These are phyloP conservation scores for Xestia xanthographa DNA, from an alignment of 2,888 invertebrate genomes.

Conservation along the genomic window DNA sequence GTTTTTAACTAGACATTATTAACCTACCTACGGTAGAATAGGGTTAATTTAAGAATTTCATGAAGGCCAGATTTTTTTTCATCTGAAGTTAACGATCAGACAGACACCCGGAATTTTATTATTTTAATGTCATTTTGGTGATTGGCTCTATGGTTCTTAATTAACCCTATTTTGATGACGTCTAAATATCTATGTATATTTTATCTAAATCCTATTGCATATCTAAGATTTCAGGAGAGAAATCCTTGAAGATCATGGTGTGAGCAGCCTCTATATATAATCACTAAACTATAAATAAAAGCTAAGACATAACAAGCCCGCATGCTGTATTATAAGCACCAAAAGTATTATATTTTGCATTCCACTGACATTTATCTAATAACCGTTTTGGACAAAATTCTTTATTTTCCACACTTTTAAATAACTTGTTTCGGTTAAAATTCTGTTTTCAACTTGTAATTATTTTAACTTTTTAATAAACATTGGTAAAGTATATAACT, in stretches of 20 bases:
- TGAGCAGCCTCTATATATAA: conserved; percentile 56
- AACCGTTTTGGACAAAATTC: conserved; percentile 16
- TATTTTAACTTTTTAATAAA: conserved; percentile 5
- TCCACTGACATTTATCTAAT: conserved; percentile 35
- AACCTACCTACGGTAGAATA: not conserved
- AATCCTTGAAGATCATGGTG: conserved; percentile 48
- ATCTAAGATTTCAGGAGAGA: conserved; percentile 49
- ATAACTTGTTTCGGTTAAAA: conserved; percentile 3
- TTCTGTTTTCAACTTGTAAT: not conserved
- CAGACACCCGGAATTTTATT: not conserved
- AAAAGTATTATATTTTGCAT: conserved; percentile 30
- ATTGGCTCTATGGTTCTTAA: conserved; percentile 1
- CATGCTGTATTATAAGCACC: conserved; percentile 70
- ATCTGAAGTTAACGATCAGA: not conserved
- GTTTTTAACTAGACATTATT: not conserved
- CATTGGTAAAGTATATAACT: conserved; percentile 8
- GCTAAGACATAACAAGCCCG: conserved; percentile 61
- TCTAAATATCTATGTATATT: conserved; percentile 11
- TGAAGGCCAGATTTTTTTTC: not conserved
- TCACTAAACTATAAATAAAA: conserved; percentile 53
- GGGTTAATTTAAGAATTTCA: conserved; percentile 4
- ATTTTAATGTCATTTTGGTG: not conserved
- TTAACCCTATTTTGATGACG: conserved; percentile 26
- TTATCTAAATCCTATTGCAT: conserved; percentile 29
- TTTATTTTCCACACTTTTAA: not conserved